Evolutionary conservation across 2,888 invertebrate genomes (phyloP).

Genomic region (Neoitamus cyanurus): DNA sequence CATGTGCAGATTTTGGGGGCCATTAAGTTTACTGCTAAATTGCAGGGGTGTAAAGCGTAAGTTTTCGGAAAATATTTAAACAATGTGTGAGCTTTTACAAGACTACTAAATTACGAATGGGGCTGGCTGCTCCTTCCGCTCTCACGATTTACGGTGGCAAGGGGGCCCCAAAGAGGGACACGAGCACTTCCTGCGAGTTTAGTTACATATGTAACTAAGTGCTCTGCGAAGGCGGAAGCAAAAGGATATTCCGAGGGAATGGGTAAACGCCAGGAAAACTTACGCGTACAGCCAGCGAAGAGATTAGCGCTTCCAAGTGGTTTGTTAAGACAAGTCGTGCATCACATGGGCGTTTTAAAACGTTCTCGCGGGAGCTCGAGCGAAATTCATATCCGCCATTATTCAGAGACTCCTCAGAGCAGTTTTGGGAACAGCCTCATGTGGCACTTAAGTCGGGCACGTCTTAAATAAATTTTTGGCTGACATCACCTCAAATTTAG

Average conservation of each 20-base stretch:
- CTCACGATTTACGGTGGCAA: neutral
- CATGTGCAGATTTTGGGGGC: neutral
- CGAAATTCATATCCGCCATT: constrained; percentile 18
- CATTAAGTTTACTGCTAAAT: neutral
- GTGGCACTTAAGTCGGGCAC: neutral
- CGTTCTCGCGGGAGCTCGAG: neutral
- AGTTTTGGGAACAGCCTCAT: neutral
- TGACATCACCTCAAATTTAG: constrained; percentile 42
- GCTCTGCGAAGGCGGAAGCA: neutral
- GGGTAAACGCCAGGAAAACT: constrained; percentile 10
- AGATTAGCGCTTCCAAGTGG: constrained; percentile 7
- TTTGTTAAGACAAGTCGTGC: neutral
- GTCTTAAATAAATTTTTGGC: constrained; percentile 34
- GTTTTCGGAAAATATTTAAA: neutral
- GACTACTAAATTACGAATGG: neutral
- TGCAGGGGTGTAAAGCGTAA: neutral
- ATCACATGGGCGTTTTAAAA: constrained; percentile 5
- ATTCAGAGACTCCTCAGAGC: neutral
- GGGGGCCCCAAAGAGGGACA: neutral
- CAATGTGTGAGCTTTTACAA: neutral
- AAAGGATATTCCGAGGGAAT: neutral
- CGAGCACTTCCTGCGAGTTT: neutral
- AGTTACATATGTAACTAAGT: neutral
- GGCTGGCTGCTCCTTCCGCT: neutral
- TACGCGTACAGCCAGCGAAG: neutral